phyloP scores from a whole-genome alignment of 2,797 vertebrate species.

The Platalea minor region DNA sequence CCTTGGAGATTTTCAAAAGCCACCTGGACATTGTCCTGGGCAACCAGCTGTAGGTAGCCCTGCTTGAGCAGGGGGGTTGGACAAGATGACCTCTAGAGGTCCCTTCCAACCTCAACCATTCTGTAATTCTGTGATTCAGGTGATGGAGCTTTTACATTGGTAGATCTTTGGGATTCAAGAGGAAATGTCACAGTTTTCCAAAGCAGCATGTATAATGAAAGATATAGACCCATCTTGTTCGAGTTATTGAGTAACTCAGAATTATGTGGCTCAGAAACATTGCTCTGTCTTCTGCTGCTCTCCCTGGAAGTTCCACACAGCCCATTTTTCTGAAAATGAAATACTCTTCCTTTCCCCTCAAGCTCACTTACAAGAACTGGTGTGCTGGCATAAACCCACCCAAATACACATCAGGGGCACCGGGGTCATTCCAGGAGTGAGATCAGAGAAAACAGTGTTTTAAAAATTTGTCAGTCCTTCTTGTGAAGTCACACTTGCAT shows the following conservation, averaged over 20 bases:
- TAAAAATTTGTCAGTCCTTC: not conserved
- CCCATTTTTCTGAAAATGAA: not conserved
- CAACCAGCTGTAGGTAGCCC: not conserved
- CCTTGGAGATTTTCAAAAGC: not conserved
- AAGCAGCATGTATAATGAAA: not conserved
- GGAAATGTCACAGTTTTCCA: not conserved
- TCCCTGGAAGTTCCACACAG: not conserved
- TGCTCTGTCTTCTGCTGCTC: not conserved
- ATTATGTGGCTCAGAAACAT: not conserved
- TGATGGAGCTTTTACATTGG: not conserved
- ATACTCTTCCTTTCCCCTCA: not conserved
- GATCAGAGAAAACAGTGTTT: not conserved
- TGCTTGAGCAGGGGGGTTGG: not conserved
- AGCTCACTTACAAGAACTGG: not conserved
- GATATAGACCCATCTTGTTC: fast-evolving
- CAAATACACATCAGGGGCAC: not conserved
- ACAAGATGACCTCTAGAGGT: not conserved
- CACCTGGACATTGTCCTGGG: not conserved
- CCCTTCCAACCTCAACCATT: not conserved
- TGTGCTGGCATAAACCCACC: not conserved
- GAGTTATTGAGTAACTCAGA: not conserved
- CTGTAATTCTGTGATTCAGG: not conserved
- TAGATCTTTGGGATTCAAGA: not conserved
- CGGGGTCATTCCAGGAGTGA: not conserved
- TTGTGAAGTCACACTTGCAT: not conserved